Percentiles rank a stretch among this genome's conserved stretches.
Evolutionary conservation across 2,113 vertebrate species (phyloP).

Genomic region (Phrynosoma blainvillii): DNA sequence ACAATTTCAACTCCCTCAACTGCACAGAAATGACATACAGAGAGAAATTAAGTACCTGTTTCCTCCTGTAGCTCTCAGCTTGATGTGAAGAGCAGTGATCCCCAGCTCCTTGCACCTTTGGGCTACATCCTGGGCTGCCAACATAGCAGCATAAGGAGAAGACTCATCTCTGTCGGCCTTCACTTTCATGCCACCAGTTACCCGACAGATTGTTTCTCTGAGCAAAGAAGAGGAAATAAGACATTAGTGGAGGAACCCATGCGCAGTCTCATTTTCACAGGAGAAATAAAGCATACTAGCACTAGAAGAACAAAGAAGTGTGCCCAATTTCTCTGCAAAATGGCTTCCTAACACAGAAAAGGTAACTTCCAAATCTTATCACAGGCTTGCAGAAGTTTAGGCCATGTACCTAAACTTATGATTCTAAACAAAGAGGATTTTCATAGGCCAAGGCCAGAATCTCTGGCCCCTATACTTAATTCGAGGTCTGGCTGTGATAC

Average conservation of each 20-base stretch:
- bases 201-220: conserved; percentile 97
- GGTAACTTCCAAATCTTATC: background rate
- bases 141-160: conserved; percentile 95
- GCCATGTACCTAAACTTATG: background rate
- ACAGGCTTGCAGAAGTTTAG: background rate
- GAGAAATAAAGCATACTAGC: background rate
- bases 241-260: background rate
- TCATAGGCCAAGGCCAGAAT: too few relatives aligned
- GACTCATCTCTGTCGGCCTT: conserved; percentile 97
- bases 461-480: background rate
- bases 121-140: conserved; percentile 96
- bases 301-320: background rate
- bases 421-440: background rate
- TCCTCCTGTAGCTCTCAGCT: conserved; percentile 94
- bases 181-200: conserved; percentile 98
- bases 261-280: background rate
- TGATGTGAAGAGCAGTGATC: conserved; percentile 96
- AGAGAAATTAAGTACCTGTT: conserved; percentile 79
- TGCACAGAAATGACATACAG: too few relatives aligned
- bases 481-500: background rate
- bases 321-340: background rate
- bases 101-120: conserved; percentile 98
- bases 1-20: background rate
- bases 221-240: background rate
- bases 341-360: background rate